A percentile compares a stretch with the other conserved stretches of the same genome.
phyloP scores from a whole-genome alignment of 2,113 vertebrate genomes.

The Pteruthius melanotis region DNA sequence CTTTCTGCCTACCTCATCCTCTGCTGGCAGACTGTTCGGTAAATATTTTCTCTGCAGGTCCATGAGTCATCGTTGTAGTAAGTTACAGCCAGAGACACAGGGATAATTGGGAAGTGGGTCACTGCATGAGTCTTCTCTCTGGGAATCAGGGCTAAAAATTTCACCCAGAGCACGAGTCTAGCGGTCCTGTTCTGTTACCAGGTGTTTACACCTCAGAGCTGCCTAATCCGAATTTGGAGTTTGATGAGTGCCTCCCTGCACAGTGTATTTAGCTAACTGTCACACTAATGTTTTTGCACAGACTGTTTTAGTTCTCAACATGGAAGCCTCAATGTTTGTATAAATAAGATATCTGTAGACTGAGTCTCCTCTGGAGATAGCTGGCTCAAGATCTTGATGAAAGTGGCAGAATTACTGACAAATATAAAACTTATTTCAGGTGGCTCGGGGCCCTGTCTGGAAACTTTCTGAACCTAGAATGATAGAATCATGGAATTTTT shows the following conservation, averaged over 20 bases:
- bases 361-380: neutral
- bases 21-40: neutral
- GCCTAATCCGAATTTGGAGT: neutral
- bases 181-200: neutral
- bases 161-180: neutral
- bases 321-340: neutral
- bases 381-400: neutral
- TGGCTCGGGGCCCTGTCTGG: accelerated
- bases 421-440: neutral
- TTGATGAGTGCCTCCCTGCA: neutral
- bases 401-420: neutral
- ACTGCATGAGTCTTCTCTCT: neutral
- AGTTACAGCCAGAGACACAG: neutral
- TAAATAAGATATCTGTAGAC: neutral
- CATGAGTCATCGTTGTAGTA: neutral
- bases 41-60: conserved; percentile 48
- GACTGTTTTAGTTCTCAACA: neutral
- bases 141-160: neutral
- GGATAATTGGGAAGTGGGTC: neutral
- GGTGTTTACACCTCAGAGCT: neutral
- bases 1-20: conserved; percentile 26
- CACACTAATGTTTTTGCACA: neutral
- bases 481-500: neutral
- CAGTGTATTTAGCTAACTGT: neutral
- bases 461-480: neutral